Evolutionary conservation across 2,797 vertebrate genomes (phyloP).

Genomic region (Ceryle rudis): DNA sequence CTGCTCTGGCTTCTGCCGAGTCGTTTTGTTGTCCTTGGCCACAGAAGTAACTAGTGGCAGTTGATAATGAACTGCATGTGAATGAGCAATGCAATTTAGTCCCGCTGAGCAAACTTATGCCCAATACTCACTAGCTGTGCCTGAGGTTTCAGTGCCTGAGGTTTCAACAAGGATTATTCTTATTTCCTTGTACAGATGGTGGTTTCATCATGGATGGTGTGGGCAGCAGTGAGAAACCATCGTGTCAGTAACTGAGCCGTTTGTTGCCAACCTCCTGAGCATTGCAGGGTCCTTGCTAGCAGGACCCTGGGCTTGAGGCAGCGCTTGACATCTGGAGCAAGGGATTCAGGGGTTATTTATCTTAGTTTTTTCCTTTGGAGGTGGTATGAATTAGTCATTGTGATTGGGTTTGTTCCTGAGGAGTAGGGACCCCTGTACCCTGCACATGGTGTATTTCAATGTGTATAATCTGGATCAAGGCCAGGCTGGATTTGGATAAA

Average conservation of each 20-base stretch:
- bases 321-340: not conserved
- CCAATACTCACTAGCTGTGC: not conserved
- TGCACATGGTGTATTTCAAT: conserved; percentile 12
- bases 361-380: conserved; percentile 1
- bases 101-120: not conserved
- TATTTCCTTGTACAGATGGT: not conserved
- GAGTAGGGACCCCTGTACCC: not conserved
- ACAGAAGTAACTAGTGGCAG: not conserved
- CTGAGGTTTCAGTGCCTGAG: conserved; percentile 22
- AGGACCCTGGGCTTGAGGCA: not conserved
- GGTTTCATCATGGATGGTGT: not conserved
- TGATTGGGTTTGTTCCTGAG: conserved; percentile 2
- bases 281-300: not conserved
- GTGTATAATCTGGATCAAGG: not conserved
- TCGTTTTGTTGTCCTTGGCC: conserved; percentile 58
- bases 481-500: not conserved
- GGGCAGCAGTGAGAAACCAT: not conserved
- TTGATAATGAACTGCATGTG: conserved; percentile 46
- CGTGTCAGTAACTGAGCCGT: not conserved
- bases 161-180: conserved; percentile 29
- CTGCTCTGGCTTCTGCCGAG: not conserved
- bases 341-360: not conserved
- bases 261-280: conserved; percentile 9
- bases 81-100: conserved; percentile 6
- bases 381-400: conserved; percentile 44